These are phyloP conservation scores for Pinctada fucata DNA, from an alignment of 2,888 invertebrate genomes.

Conservation along the genomic window DNA sequence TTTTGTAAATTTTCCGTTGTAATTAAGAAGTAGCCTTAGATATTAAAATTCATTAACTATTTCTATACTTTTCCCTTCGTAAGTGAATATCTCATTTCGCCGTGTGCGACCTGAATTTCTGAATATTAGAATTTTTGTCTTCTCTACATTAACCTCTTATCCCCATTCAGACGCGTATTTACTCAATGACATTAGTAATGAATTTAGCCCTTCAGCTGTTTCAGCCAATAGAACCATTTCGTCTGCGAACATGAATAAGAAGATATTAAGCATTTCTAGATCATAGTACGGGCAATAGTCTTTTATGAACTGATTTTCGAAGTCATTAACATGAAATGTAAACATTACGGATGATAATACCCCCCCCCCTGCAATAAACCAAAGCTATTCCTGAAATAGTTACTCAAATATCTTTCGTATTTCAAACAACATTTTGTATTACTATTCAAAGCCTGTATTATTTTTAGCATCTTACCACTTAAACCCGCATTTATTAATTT, in stretches of 20 bases:
- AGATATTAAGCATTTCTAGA: slow-evolving; percentile 1
- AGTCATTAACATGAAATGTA: background rate
- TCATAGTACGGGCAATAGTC: background rate
- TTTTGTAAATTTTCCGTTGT: background rate
- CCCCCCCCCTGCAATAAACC: background rate
- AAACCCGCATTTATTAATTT: background rate
- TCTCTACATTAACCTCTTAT: background rate
- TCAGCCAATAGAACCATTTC: slow-evolving; percentile 2
- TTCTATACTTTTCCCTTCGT: background rate
- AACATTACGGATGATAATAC: background rate
- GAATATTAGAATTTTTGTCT: too few relatives aligned
- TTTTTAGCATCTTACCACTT: background rate
- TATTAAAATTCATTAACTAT: slow-evolving; percentile 3
- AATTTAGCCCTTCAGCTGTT: background rate
- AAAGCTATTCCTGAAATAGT: background rate
- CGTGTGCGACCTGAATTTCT: too few relatives aligned
- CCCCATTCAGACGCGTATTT: background rate
- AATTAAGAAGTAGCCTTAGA: background rate
- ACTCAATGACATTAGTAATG: too few relatives aligned
- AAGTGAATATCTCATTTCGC: too few relatives aligned
- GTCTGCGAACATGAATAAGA: background rate
- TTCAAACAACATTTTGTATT: background rate
- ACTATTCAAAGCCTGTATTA: background rate
- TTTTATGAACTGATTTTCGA: background rate
- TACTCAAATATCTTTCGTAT: background rate